Evolutionary conservation across 2,113 vertebrate species (phyloP), one percentile per base, ranked within the genome.

Genomic region (Coregonus clupeaformis): DNA sequence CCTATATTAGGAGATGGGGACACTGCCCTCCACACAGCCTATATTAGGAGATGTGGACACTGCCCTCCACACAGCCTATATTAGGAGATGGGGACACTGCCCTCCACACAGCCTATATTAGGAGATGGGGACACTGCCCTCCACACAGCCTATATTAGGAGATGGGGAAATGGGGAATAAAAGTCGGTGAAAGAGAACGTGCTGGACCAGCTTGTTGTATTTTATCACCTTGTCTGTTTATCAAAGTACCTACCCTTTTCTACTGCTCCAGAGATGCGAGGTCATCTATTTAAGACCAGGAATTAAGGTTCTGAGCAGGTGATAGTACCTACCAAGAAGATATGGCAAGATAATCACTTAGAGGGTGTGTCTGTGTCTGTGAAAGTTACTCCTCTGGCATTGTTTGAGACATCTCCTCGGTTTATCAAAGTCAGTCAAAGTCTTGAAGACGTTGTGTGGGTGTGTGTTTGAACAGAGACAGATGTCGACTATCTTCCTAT

Each of bases 271-370:
- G 22, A 85, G 55, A 68, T 86, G 82, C 76, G 59, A 84, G 82
- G 84, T 89, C 81, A 86, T 89, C 82, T 78, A 30, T 89, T 87
- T 84, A 82, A 78, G 86, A 89, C 90, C 85, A 92, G 91, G 80
- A 80, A 89, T 74, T 25, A 82, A 75, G 13, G 77, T 85, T 70
- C 63, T 80, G 80, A 84, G 79, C 71, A 82, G 77, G 83, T 84
- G 79, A 79, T 78, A 72, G 11, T 42, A 42, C 36, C 36, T 42
- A 42, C 71, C 68, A 76, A 79, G 79, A 80, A 66, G 66, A 77
- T 78, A 72, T 73, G 68, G 67, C 72, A 75, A 57, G 57, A 72
- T 79, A 74, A 62, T 68, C 67, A 63, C 64, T 77, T 47, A 71
- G 68, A 71, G 60, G 72, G 49, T 55, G 52, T 47, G 45, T 47